These are phyloP conservation scores for Calliopsis andreniformis DNA, from an alignment of 1,140 invertebrate species.

Conservation along the genomic window DNA sequence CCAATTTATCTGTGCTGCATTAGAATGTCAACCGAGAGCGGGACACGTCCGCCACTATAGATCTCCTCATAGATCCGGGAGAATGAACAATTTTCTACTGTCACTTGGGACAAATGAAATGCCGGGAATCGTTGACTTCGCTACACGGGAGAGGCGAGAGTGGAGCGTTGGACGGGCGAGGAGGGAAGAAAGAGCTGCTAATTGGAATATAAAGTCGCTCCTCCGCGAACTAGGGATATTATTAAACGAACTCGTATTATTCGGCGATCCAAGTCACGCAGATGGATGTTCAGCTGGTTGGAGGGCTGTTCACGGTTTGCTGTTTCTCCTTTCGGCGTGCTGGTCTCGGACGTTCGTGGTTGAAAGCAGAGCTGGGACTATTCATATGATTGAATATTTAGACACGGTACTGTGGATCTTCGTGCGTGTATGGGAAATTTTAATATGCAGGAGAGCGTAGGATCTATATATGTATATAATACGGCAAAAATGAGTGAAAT, in stretches of 20 bases:
- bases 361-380: background rate
- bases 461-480: too few relatives aligned
- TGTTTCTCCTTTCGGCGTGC: background rate
- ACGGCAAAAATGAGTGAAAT: too few relatives aligned
- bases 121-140: constrained; percentile 1
- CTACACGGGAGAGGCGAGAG: background rate
- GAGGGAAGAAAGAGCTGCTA: background rate
- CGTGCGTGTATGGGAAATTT: too few relatives aligned
- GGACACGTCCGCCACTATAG: constrained; percentile 51
- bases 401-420: too few relatives aligned
- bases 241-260: background rate
- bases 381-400: too few relatives aligned
- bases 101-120: constrained; percentile 32
- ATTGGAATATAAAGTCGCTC: constrained; percentile 12
- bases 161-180: too few relatives aligned
- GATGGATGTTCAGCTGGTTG: background rate
- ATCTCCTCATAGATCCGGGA: constrained; percentile 60
- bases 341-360: background rate
- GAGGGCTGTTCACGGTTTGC: background rate
- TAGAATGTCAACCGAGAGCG: constrained; percentile 61
- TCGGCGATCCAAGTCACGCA: background rate
- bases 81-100: constrained; percentile 51
- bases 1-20: constrained; percentile 66
- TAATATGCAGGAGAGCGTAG: too few relatives aligned
- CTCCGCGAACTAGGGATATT: background rate